Base-by-base conservation (phyloP, 2,113 vertebrate species). In the Indri indri region DNA sequence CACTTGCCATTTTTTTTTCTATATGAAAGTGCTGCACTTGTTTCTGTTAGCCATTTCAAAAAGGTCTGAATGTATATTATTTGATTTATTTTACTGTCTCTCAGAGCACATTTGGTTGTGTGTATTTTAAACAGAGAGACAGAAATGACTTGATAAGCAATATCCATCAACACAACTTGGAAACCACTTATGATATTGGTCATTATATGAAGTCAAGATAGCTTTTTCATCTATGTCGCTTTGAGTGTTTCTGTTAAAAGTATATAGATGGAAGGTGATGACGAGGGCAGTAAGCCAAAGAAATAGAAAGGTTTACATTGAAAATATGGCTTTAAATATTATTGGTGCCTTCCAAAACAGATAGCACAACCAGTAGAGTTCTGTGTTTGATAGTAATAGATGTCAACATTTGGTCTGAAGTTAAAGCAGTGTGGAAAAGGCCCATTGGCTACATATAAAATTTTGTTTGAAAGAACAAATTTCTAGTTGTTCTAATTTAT, bases 261-360 rank as follows among this genome's bases (percentile, higher is more conserved):
- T 73, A 92, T 32, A 45, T 52, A 70, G 79, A 79, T 37, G 22
- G 93, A 66, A 47, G 34, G 77, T 81, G 22, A 93, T 94, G 42
- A 88, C 25, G 11, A 74, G 22, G 32, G 20, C 0, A 47, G 52
- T 90, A 84, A 80, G 50, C 93, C 37, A 59, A 92, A 94, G n/a
- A 83, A 91, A 12, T 30, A 76, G 71, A 94, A 94, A 94, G 7
- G 18, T 57, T 59, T 94, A 91, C 50, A 37, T 79, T 96, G 34
- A 52, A 98, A 97, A 86, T 81, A 77, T 9, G 23, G 52, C 84
- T 97, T 97, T 92, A 97, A 96, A 91, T 97, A 96, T 80, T 32
- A 32, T 90, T 91, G 96, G 2, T 37, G 45, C 17, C 86, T 96
- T 96, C 92, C 66, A 84, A 73, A 92, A 95, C 30, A 80, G 40